Evolutionary conservation across 2,113 vertebrate species (phyloP), one percentile per base, ranked within the genome.

Genomic region (Psilopogon haemacephalus): DNA sequence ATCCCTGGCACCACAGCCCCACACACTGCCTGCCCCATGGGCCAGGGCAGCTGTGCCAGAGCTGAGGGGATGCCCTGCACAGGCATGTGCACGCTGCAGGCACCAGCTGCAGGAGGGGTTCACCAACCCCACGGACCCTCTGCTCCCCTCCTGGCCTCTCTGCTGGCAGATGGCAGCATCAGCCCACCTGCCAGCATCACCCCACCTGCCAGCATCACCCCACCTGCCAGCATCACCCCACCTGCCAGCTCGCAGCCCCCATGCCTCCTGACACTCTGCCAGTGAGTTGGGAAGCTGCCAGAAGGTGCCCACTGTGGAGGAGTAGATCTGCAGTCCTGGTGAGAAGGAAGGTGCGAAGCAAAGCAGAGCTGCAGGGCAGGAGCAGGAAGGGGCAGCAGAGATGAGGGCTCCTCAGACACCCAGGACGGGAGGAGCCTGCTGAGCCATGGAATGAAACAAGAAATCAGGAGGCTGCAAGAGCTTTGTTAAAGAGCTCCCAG

Each of bases 401-500:
- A 5, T 1, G 15, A 60, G 44, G 68, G 37, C 76, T 92, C 68
- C 88, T 70, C 74, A 8, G 27, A 18, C 70, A 40, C 23, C 74
- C 55, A 24, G 64, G 74, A 56, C 62, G 67, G 23, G 1, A 1
- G 1, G 77, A 85, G 37, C 63, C 77, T 85, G 89, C 78, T 21
- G 67, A 80, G 78, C 65, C 32, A 56, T 74, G 23, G 30, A 0
- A 1, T 77, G 95, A 94, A 89, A 91, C 84, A 87, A 87, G 90
- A 94, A 89, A 80, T 60, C 46, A 78, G 60, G 89, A 85, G 84
- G 92, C 79, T 91, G 88, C 86, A 89, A 94, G 94, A 91, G 93
- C 94, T 96, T 90, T 88, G 93, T 88, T 89, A 87, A 93, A 88
- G 94, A 75, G 75, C 76, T 94, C 89, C 83, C 88, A 69, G 82